phyloP scores from a whole-genome alignment of 2,113 vertebrate species.

The Petromus typicus region DNA sequence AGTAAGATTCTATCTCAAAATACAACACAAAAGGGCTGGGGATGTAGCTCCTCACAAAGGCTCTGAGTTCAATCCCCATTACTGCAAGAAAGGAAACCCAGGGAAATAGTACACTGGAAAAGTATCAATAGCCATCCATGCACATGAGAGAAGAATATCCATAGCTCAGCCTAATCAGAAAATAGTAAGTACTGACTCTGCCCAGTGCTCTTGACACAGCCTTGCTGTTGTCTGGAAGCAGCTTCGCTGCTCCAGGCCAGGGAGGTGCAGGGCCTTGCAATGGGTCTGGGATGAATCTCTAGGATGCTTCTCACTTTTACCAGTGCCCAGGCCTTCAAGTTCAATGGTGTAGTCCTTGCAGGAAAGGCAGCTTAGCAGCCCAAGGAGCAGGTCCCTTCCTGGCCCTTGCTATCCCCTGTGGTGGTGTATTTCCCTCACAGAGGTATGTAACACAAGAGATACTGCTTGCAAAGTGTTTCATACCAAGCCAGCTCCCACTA shows the following conservation, averaged over 20 bases:
- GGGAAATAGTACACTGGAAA: not conserved
- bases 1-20: not conserved
- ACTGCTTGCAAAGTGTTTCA: rapidly evolving
- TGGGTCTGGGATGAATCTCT: not conserved
- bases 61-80: not conserved
- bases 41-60: not conserved
- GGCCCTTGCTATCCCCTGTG: not conserved
- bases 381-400: not conserved
- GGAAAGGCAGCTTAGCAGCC: not conserved
- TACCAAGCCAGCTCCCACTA: not conserved
- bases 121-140: not conserved
- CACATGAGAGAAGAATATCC: not conserved
- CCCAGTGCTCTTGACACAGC: not conserved
- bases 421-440: rapidly evolving
- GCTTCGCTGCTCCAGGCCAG: too few species aligned
- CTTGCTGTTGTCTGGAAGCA: not conserved
- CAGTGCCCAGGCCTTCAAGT: not conserved
- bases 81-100: not conserved
- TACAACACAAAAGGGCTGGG: not conserved
- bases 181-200: not conserved
- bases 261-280: not conserved
- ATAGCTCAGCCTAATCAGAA: not conserved
- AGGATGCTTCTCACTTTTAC: not conserved
- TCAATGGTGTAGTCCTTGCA: not conserved
- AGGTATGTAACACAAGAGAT: not conserved